A percentile compares a stretch with the other conserved stretches of the same genome.
Evolutionary conservation across 2,113 vertebrate genomes (phyloP).

Genomic region (Chlamydotis undulata): DNA sequence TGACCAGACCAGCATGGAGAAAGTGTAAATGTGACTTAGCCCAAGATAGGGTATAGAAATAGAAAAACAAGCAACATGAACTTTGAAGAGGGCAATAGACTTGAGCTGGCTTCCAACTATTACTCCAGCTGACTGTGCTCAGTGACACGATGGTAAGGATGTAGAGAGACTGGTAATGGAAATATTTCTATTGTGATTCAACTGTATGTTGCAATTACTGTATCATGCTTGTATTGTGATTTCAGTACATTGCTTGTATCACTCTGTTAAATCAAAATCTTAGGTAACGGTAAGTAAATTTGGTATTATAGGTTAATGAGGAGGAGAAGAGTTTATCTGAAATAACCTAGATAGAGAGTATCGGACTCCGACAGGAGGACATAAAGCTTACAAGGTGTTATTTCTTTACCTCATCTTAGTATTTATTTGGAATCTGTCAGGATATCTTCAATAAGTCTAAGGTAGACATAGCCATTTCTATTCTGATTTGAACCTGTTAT

Average conservation of each 20-base stretch:
- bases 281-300: not conserved
- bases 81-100: not conserved
- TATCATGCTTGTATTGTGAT: not conserved
- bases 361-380: not conserved
- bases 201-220: not conserved
- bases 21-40: not conserved
- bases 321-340: not conserved
- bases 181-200: not conserved
- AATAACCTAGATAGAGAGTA: not conserved
- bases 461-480: not conserved
- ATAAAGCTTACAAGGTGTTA: not conserved
- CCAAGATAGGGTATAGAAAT: not conserved
- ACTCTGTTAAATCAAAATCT: not conserved
- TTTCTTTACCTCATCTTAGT: not conserved
- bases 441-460: not conserved
- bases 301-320: not conserved
- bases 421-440: not conserved
- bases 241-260: not conserved
- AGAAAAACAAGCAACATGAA: not conserved
- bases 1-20: not conserved
- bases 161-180: fast-evolving
- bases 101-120: not conserved
- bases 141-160: not conserved
- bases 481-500: not conserved
- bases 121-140: not conserved